Evolutionary conservation across 1,140 invertebrate species (phyloP), one percentile per base, ranked within the genome.

Genomic region (Zeugodacus cucurbitae): DNA sequence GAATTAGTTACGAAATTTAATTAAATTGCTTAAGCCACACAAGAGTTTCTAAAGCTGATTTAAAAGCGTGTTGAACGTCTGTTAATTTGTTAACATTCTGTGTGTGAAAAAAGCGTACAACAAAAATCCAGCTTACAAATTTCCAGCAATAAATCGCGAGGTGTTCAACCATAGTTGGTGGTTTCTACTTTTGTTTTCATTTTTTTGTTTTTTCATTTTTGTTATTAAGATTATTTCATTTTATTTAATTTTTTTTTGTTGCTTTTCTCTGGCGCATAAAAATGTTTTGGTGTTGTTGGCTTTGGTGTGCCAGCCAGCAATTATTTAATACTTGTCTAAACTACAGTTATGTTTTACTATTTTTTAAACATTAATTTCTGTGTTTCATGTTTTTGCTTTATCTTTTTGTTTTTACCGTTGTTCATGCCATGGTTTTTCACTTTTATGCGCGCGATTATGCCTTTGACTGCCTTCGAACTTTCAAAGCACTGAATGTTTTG

Each of bases 41-140:
- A n/a, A n/a, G n/a, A 82, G 74, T 82, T 82, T 82, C 74, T 82
- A 82, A 82, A n/a, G 22, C n/a, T 11, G 48, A 48, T 82, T 44
- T 11, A 82, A 37, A 29, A 48, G 41, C 74, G 41, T 82, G 74
- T 82, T 44, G 26, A 48, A 22, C 10, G 44, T 48, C 41, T 48
- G 37, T 82, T 82, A 82, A 82, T 82, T 82, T 82, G 37, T 82
- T 82, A 48, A 82, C 2, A 82, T 82, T 82, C n/a, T 82, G 74
- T 48, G 74, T 26, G 74, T 22, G 29, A 82, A 82, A 78, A 78
- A 5, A 67, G n/a, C 5, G 20, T 34, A 67, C 64, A 67, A 62
- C 14, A 67, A 29, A 67, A 34, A 67, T 32, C n/a, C 22, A 14
- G 64, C 14, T 67, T 67, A 32, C 29, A 34, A 17, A 37, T 74